These are phyloP conservation scores for Calosoma granatense DNA, from an alignment of 1,140 invertebrate species.

Conservation along the genomic window DNA sequence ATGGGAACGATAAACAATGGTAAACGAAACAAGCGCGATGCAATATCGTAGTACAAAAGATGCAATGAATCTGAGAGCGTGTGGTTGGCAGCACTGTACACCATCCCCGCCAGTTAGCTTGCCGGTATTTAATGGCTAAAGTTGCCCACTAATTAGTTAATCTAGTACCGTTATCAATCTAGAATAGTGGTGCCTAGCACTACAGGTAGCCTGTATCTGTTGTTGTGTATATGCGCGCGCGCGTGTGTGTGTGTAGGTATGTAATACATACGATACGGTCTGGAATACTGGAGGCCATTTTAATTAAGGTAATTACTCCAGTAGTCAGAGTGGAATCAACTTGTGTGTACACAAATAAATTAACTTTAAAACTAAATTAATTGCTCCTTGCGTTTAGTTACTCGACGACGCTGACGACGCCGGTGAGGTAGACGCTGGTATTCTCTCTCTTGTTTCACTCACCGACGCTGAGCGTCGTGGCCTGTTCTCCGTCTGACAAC, in stretches of 20 bases:
- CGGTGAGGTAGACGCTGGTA: no score
- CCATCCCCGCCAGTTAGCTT: no score
- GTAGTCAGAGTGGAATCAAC: slow-evolving; percentile 18
- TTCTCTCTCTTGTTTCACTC: no score
- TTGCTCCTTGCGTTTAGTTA: slow-evolving; percentile 32
- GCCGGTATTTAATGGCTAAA: slow-evolving; percentile 2
- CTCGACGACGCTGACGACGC: no score
- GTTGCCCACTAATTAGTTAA: background rate
- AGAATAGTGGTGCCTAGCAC: slow-evolving; percentile 14
- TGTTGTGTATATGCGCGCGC: slow-evolving; percentile 22
- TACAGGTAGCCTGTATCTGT: slow-evolving; percentile 21
- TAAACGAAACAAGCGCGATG: no score
- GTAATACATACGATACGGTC: slow-evolving; percentile 48
- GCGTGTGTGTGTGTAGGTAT: slow-evolving; percentile 45
- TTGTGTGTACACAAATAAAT: slow-evolving; percentile 33
- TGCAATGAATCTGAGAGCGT: no score
- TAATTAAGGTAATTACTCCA: slow-evolving; percentile 34
- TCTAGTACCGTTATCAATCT: slow-evolving; percentile 3
- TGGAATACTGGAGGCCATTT: slow-evolving; percentile 45
- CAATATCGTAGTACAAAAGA: no score
- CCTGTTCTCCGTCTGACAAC: no score
- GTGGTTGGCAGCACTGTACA: no score
- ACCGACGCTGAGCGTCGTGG: no score
- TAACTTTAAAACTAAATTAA: slow-evolving; percentile 36
- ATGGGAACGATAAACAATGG: no score